Evolutionary conservation across 2,888 invertebrate genomes (phyloP).

Genomic region (Lymantria dispar): DNA sequence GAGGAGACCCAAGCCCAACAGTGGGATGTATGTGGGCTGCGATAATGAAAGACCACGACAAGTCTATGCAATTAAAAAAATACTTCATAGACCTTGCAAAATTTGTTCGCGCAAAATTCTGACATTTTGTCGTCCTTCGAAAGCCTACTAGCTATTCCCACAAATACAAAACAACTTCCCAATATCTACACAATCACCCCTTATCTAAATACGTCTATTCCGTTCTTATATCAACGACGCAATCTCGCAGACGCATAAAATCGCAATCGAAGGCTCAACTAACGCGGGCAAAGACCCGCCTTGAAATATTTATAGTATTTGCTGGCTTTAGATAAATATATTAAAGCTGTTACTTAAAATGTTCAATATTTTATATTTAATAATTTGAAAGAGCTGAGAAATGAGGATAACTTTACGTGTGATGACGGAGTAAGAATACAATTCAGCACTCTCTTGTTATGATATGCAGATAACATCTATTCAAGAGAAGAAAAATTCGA

Average conservation of each 20-base stretch:
- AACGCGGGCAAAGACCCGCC: conserved; percentile 10
- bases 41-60: too few species aligned
- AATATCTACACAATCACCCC: conserved; percentile 1
- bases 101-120: too few species aligned
- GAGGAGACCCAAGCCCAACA: too few species aligned
- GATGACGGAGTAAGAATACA: background rate
- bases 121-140: too few species aligned
- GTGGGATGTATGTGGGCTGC: too few species aligned
- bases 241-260: conserved; percentile 24
- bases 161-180: conserved; percentile 3
- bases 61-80: too few species aligned
- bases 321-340: background rate
- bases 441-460: too few species aligned
- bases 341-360: background rate
- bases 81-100: too few species aligned
- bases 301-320: conserved; percentile 12
- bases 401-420: too few species aligned
- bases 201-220: conserved; percentile 13
- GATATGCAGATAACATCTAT: too few species aligned
- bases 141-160: background rate
- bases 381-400: background rate
- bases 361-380: background rate
- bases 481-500: too few species aligned
- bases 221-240: conserved; percentile 6
- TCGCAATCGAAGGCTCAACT: conserved; percentile 21